A percentile compares a stretch with the other conserved stretches of the same genome.
Conservation (phyloP, 1,140 invertebrate species). For the Trialeurodes vaporariorum region DNA sequence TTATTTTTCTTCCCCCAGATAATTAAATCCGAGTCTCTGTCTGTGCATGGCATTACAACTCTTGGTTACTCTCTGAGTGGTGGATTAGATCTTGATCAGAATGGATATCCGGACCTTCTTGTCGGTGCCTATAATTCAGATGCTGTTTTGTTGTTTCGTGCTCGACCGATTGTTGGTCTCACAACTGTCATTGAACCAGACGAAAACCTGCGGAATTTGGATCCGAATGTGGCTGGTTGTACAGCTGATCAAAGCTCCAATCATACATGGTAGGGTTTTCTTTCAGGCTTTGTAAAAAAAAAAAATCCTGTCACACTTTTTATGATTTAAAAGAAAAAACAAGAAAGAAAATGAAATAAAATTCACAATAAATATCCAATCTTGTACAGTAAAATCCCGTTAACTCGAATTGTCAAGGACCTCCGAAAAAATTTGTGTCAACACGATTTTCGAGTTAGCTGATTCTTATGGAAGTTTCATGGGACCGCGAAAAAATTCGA, state of each 20-base stretch:
- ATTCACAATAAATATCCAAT: too few relatives aligned
- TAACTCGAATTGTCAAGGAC: too few relatives aligned
- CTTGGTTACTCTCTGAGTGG: constrained; percentile 85
- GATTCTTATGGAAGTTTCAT: too few relatives aligned
- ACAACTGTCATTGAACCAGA: constrained; percentile 48
- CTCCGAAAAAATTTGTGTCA: too few relatives aligned
- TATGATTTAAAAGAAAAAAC: too few relatives aligned
- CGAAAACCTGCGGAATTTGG: constrained; percentile 55
- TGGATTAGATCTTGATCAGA: constrained; percentile 78
- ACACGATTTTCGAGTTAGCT: too few relatives aligned
- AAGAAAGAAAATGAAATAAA: too few relatives aligned
- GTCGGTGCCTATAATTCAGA: constrained; percentile 78
- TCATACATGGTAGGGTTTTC: constrained; percentile 66
- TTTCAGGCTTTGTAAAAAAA: too few relatives aligned
- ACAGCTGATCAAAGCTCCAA: constrained; percentile 46
- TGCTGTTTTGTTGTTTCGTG: constrained; percentile 54
- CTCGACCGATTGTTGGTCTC: constrained; percentile 78
- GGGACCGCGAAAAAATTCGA: too few relatives aligned
- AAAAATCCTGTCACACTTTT: too few relatives aligned
- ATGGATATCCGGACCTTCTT: constrained; percentile 84
- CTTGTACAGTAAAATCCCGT: too few relatives aligned
- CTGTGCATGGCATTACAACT: constrained; percentile 41
- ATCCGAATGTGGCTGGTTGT: constrained; percentile 64
- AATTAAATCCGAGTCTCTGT: constrained; percentile 40
- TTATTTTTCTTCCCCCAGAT: constrained; percentile 35